phyloP scores from a whole-genome alignment of 2,888 invertebrate species.

The Amphipyra tragopoginis region DNA sequence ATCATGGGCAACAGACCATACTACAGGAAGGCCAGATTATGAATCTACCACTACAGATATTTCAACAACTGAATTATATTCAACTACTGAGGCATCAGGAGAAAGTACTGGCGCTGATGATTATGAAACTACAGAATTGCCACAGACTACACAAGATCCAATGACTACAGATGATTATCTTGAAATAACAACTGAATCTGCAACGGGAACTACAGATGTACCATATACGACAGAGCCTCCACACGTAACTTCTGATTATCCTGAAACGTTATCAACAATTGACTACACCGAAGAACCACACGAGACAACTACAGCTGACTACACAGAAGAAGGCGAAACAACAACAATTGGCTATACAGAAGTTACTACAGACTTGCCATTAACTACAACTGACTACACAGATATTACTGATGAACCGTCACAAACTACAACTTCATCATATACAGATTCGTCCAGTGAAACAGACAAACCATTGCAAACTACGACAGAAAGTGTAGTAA shows the following conservation, averaged over 20 bases:
- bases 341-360: not conserved
- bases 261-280: conserved; percentile 10
- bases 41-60: conserved; percentile 12
- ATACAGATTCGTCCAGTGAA: not conserved
- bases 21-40: conserved; percentile 5
- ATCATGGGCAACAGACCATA: conserved; percentile 1
- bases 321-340: conserved; percentile 1
- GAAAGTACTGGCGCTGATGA: not conserved
- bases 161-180: not conserved
- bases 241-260: not conserved
- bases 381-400: not conserved
- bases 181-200: not conserved
- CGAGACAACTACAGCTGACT: not conserved
- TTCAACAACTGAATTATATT: not conserved
- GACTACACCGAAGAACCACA: conserved; percentile 6
- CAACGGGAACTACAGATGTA: not conserved
- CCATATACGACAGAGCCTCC: conserved; percentile 9
- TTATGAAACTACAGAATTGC: not conserved
- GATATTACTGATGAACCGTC: not conserved
- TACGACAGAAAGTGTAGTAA: not conserved
- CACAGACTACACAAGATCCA: not conserved
- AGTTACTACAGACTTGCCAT: conserved; percentile 1
- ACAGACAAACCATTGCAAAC: not conserved
- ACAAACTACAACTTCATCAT: not conserved
- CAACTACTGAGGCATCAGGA: not conserved